phyloP scores from a whole-genome alignment of 2,797 vertebrate genomes.

The Microctenopoma steveboyesi region DNA sequence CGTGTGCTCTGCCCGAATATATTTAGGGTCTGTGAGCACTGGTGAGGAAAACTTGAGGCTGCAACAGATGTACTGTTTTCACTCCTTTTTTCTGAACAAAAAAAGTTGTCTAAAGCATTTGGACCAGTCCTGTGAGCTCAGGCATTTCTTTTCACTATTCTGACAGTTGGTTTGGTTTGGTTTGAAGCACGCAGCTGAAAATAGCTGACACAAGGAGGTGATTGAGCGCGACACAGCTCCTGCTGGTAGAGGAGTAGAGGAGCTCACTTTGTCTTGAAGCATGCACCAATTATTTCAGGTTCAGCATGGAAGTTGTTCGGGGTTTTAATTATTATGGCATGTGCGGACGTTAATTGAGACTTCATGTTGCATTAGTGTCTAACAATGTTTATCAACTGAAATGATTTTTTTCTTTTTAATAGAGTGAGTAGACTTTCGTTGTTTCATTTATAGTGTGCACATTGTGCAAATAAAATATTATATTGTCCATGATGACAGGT shows the following conservation, averaged over 20 bases:
- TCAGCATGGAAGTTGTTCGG: slow-evolving; percentile 22
- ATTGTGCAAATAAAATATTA: slow-evolving; percentile 1
- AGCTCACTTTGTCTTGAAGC: slow-evolving; percentile 27
- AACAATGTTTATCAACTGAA: slow-evolving; percentile 26
- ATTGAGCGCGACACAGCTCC: slow-evolving; percentile 33
- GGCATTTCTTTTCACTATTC: slow-evolving; percentile 40
- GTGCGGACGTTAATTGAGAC: slow-evolving; percentile 28
- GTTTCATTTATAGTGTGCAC: slow-evolving; percentile 12
- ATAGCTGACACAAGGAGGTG: slow-evolving; percentile 53
- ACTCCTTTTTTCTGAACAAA: slow-evolving; percentile 16
- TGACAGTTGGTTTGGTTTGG: slow-evolving; percentile 62
- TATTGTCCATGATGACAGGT: slow-evolving; percentile 8
- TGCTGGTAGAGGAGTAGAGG: slow-evolving; percentile 31
- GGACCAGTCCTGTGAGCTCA: slow-evolving; percentile 34
- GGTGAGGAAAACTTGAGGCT: slow-evolving; percentile 5
- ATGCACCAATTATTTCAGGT: slow-evolving; percentile 30
- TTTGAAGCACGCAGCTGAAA: slow-evolving; percentile 47
- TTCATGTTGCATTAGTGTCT: slow-evolving; percentile 11
- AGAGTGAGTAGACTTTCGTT: slow-evolving; percentile 10
- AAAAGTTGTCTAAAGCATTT: slow-evolving; percentile 32
- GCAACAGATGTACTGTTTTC: slow-evolving; percentile 13
- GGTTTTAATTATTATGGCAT: slow-evolving; percentile 12
- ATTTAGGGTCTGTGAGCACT: slow-evolving; percentile 23
- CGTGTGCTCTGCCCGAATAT: slow-evolving; percentile 13
- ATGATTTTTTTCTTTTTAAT: slow-evolving; percentile 30